Conservation (phyloP, 2,888 invertebrate genomes). For the Byasa hedistus region DNA sequence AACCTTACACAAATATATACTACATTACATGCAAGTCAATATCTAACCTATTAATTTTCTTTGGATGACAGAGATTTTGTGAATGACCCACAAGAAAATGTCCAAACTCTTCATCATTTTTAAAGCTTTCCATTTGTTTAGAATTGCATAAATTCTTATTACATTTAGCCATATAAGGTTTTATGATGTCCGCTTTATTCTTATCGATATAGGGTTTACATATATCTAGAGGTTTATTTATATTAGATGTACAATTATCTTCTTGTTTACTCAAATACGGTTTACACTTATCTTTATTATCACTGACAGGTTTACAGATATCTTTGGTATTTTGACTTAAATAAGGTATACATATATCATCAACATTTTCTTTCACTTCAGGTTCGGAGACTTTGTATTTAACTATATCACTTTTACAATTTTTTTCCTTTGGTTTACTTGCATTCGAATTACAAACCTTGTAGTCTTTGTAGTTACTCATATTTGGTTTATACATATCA, state of each 20-base stretch:
- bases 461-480: neutral
- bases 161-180: conserved; percentile 6
- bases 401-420: neutral
- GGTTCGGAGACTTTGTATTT: conserved; percentile 3
- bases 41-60: conserved; percentile 19
- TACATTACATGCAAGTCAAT: conserved; percentile 9
- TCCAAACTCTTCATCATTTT: neutral
- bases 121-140: neutral
- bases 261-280: neutral
- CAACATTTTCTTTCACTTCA: neutral
- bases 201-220: neutral
- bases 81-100: neutral
- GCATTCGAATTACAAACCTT: neutral
- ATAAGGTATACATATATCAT: neutral
- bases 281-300: neutral
- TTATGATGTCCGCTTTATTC: conserved; percentile 11
- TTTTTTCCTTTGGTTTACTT: neutral
- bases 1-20: neutral
- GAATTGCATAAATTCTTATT: neutral
- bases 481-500: conserved; percentile 16
- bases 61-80: neutral
- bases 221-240: neutral
- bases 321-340: neutral
- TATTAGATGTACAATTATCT: neutral
- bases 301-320: neutral